A percentile compares a stretch with the other conserved stretches of the same genome.
Evolutionary conservation across 2,797 vertebrate species (phyloP).

Genomic region (Clarias platycephalus): DNA sequence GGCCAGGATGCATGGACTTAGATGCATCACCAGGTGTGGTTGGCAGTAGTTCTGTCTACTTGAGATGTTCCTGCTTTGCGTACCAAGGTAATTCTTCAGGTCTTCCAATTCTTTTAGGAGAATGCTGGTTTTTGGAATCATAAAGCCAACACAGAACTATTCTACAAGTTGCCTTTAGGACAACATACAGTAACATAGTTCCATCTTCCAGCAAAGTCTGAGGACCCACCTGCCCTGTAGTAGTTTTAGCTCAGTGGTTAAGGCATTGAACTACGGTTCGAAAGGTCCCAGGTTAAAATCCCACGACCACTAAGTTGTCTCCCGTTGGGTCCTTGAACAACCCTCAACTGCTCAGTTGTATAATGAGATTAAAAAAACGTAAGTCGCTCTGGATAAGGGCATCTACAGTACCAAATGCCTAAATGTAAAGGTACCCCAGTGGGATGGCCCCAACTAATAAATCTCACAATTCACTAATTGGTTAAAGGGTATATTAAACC

Average conservation of each 20-base stretch:
- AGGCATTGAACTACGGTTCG: too few species aligned
- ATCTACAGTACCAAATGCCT: too few species aligned
- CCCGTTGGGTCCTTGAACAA: too few species aligned
- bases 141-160: neutral
- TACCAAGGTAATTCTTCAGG: neutral
- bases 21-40: neutral
- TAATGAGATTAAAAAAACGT: too few species aligned
- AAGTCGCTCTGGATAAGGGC: too few species aligned
- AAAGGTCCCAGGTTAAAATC: too few species aligned
- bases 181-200: neutral
- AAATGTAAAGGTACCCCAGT: neutral
- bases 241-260: neutral
- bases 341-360: too few species aligned
- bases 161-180: neutral
- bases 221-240: neutral
- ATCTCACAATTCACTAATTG: neutral
- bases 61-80: neutral
- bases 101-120: neutral
- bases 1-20: conserved; percentile 6
- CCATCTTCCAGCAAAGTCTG: neutral
- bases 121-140: neutral
- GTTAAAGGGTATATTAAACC: neutral
- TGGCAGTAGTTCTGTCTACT: neutral
- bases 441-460: neutral
- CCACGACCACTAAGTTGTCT: too few species aligned